Base-by-base conservation (phyloP, 2,113 vertebrate species). In the Campylomormyrus numenius region DNA sequence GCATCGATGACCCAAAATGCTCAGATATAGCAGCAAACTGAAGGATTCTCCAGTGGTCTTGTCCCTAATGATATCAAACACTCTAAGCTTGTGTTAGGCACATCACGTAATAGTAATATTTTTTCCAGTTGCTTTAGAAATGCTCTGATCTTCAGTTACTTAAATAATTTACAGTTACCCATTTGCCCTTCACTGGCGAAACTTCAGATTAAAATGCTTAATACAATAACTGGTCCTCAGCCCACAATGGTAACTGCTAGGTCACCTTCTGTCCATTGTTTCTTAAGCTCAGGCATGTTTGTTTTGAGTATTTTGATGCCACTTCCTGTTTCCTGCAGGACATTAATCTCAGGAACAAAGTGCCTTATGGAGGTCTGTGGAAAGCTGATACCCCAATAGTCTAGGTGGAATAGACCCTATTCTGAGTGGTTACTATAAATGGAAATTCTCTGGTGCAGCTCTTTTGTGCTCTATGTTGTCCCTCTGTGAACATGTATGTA, bases 91-190 rank as follows among this genome's bases (percentile, higher is more conserved):
- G 9, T 15, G 66, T 31, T 45, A 46, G 77, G 39, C 45, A 21
- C 42, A 83, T 83, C 35, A 83, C 45, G 0, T n/a, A 85, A 85
- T 21, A 85, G 0, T n/a, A 85, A 85, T 21, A 85, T 70, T 48
- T 85, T 21, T n/a, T 85, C 48, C 45, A 48, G 8, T 85, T 85
- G 83, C 45, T 48, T 48, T 45, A 48, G 45, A n/a, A 84, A 45
- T 48, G 8, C 39, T 85, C 24, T 85, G 45, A 48, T 45, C 42
- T 46, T 48, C 83, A 21, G 83, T 85, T 3, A 11, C 42, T 85
- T 85, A 48, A 85, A 45, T 85, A 85, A 85, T 42, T 85, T 85
- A 84, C 80, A 42, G 35, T n/a, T 85, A 42, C 74, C 35, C 74
- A 42, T 85, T 85, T 85, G 9, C 6, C 45, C 19, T 48, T 2